Conservation (phyloP, 2,888 invertebrate genomes). For the Timema cristinae region DNA sequence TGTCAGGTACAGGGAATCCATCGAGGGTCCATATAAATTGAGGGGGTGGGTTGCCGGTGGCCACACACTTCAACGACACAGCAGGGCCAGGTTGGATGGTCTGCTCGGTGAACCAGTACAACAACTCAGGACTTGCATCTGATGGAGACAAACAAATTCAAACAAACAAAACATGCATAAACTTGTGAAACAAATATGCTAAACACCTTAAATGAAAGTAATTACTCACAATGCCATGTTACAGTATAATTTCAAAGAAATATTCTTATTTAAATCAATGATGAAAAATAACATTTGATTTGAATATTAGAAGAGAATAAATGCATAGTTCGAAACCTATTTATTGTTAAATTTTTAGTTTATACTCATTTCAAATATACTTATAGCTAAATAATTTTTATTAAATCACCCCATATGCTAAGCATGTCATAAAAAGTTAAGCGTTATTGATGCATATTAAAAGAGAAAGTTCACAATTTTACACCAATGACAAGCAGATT, state of each 20-base stretch:
- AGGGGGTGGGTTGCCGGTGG: conserved; percentile 91
- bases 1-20: conserved; percentile 77
- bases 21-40: conserved; percentile 89
- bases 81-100: conserved; percentile 88
- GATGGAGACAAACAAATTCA: conserved; percentile 37
- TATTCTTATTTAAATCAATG: too few species aligned
- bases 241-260: background rate
- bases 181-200: background rate
- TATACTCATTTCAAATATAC: too few species aligned
- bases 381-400: too few species aligned
- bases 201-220: background rate
- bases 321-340: too few species aligned
- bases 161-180: background rate
- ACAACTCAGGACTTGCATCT: conserved; percentile 86
- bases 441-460: too few species aligned
- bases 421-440: too few species aligned
- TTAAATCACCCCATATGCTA: too few species aligned
- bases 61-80: conserved; percentile 87
- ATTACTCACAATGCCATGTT: background rate
- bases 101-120: conserved; percentile 89
- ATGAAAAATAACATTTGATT: too few species aligned
- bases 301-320: too few species aligned
- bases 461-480: too few species aligned
- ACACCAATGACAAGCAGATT: too few species aligned
- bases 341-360: too few species aligned